A percentile compares a stretch with the other conserved stretches of the same genome.
These are phyloP conservation scores for Drosophila auraria DNA, from an alignment of 1,140 invertebrate species.

Conservation along the genomic window DNA sequence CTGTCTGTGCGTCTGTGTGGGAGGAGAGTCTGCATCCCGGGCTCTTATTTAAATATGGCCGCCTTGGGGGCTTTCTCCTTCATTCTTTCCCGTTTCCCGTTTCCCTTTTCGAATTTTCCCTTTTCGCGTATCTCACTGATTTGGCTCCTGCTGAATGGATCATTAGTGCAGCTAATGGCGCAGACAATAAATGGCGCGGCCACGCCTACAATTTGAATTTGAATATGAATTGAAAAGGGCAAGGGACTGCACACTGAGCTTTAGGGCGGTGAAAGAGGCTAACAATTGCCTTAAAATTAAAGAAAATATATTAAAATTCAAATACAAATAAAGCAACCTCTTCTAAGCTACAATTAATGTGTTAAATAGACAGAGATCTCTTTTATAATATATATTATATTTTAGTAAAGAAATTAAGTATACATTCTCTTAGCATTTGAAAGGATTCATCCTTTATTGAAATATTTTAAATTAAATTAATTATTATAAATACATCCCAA, in stretches of 20 bases:
- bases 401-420: too few relatives aligned
- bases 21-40: constrained; percentile 31
- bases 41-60: constrained; percentile 59
- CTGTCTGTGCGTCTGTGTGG: constrained; percentile 28
- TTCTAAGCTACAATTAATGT: too few relatives aligned
- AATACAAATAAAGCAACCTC: too few relatives aligned
- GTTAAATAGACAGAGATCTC: too few relatives aligned
- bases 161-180: constrained; percentile 82
- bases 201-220: constrained; percentile 75
- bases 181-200: constrained; percentile 75
- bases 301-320: neutral
- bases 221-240: constrained; percentile 72
- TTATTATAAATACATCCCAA: too few relatives aligned
- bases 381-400: too few relatives aligned
- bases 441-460: too few relatives aligned
- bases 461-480: too few relatives aligned
- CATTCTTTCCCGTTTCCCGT: neutral
- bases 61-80: constrained; percentile 35
- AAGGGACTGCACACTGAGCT: constrained; percentile 1
- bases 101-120: constrained; percentile 6
- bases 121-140: constrained; percentile 19
- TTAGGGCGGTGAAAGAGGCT: neutral
- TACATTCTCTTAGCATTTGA: too few relatives aligned
- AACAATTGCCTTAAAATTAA: neutral
- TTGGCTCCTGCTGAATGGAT: constrained; percentile 71